These are phyloP conservation scores for Falco cherrug DNA, from an alignment of 2,797 vertebrate genomes.

Conservation along the genomic window DNA sequence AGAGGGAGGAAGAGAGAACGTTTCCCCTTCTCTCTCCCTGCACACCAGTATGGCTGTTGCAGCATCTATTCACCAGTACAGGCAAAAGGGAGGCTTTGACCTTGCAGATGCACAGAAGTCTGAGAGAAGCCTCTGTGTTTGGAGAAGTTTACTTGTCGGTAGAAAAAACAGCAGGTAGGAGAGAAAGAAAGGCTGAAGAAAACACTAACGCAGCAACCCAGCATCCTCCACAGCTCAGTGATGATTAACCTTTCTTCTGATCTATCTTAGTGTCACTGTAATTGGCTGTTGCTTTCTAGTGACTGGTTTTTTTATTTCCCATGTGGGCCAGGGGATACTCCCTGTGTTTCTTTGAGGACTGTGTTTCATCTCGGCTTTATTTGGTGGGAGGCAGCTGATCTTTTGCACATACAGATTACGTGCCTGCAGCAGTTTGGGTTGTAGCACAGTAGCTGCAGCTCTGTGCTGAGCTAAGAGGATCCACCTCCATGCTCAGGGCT, in stretches of 20 bases:
- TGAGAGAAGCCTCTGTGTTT: neutral
- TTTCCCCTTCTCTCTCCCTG: neutral
- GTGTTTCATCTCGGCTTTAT: neutral
- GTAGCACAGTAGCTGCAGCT: neutral
- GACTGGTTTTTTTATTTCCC: conserved; percentile 1
- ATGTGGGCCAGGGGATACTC: neutral
- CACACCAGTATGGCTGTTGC: neutral
- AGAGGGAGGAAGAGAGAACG: neutral
- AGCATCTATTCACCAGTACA: neutral
- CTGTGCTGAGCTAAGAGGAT: neutral
- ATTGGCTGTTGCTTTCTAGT: neutral
- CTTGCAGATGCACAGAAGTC: neutral
- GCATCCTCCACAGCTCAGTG: neutral
- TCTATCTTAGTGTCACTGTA: neutral
- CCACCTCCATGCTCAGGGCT: neutral
- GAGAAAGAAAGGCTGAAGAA: neutral
- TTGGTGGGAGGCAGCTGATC: neutral
- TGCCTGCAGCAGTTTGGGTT: neutral
- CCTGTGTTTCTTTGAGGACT: neutral
- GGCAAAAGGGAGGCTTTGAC: neutral
- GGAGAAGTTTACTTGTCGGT: neutral
- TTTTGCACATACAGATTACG: neutral
- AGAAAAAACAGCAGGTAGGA: neutral
- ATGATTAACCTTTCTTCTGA: neutral
- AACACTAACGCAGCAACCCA: neutral